Base-by-base conservation (phyloP, 2,797 vertebrate genomes). In the Lacerta viridis region DNA sequence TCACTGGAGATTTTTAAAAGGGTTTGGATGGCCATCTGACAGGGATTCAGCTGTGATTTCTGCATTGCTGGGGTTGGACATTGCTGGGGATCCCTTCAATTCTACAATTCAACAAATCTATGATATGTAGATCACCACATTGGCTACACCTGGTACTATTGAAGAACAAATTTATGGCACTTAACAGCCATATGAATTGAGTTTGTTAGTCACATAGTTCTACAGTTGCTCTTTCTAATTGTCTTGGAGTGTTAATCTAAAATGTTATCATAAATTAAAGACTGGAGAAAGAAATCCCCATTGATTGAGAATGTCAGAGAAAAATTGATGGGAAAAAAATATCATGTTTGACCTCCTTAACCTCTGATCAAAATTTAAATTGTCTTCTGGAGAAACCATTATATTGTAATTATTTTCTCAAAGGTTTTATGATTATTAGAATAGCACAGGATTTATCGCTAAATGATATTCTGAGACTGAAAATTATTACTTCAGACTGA, bases 341-440 rank as follows among this genome's bases (percentile, higher is more conserved):
- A 90, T 94, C 59, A 85, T 80, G 41, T 90, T 90, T 93, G 90
- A 93, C 92, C 87, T 89, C 1, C 13, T n/a, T 72, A 89, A 94
- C 87, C 90, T 92, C 85, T 59, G 89, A 94, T 90, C 46, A 7
- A 94, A 94, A 94, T 90, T 90, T 88, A 93, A 94, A 93, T 94
- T 88, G 86, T 79, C 88, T 82, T 91, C 85, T 90, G 80, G 55
- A 94, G 89, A 94, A 94, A 92, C 89, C 82, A 91, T 94, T 94
- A 88, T 61, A 90, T 89, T 75, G 39, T 80, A 95, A 95, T 94
- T 92, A 91, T 95, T 95, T 95, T 92, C 90, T 93, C 92, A 90
- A 92, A 94, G 91, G 78, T 25, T 43, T 91, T 85, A 85, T 80
- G 78, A 93, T 92, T 88, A 93, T 92, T 94, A 93, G 91, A 95